Evolutionary conservation across 1,140 invertebrate genomes (phyloP), one percentile per base, ranked within the genome.

Genomic region (Chlorops oryzae): DNA sequence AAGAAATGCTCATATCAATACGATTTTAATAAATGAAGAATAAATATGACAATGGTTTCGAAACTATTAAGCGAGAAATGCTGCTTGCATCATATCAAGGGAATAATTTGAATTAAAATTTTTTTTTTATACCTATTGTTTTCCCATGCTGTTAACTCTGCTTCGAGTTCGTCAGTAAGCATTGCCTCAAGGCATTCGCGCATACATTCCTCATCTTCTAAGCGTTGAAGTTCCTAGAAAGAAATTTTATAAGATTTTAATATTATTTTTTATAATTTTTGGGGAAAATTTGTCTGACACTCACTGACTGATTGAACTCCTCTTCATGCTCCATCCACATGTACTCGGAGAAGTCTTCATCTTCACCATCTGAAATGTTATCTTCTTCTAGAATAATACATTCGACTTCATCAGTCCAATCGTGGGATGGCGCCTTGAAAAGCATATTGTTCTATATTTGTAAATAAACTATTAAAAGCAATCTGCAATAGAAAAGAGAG

Each of bases 291-390:
- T 32, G 32, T 12, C 13, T 22, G 27, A 15, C 4, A 51, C 51
- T 63, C 71, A 89, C 88, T 78, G 89, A 84, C 67, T 87, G 86
- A 63, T 92, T 88, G 67, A 90, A 92, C 62, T 90, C 88, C 61
- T 91, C 88, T 67, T 90, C 86, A 64, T 92, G 86, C 65, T 91
- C 89, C 88, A 92, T 91, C 89, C 88, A 92, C 77, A 91, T 79
- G 59, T 90, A 92, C 58, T 92, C 89, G 0, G 85, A 86, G 71
- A 91, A 92, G 70, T 91, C 87, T 46, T 71, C 64, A 51, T 71
- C 67, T 52, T 71, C 68, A 32, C 67, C 54, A 58, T 83, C 79
- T 32, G 74, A 71, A 18, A 75, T 70, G n/a, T 76, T 74, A 43
- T 77, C 75, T 44, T 78, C 75, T 12, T 77, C 72, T 37, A 81